phyloP scores from a whole-genome alignment of 2,888 invertebrate genomes.

The Apamea crenata region DNA sequence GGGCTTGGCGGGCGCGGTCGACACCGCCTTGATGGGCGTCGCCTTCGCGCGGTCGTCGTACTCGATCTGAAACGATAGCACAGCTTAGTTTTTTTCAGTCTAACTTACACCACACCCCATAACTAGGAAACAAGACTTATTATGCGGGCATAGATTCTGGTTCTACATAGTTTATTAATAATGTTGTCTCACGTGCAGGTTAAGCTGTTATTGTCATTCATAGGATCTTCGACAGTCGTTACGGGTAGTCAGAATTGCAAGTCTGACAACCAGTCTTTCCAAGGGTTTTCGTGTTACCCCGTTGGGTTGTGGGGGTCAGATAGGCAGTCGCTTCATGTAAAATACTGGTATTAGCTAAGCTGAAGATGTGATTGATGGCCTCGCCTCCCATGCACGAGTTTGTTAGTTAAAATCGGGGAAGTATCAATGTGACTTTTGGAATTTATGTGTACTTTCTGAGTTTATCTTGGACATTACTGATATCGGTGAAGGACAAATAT shows the following conservation, averaged over 20 bases:
- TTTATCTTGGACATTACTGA: neutral
- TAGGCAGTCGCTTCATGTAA: neutral
- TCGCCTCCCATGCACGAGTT: neutral
- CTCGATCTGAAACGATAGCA: constrained; percentile 91
- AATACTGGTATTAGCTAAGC: neutral
- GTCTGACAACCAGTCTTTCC: neutral
- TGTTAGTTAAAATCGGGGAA: neutral
- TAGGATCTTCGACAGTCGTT: neutral
- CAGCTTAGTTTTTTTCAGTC: neutral
- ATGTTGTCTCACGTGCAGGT: neutral
- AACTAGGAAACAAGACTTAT: neutral
- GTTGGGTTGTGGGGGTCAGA: neutral
- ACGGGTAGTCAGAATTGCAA: neutral
- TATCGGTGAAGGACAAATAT: neutral
- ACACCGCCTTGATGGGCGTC: constrained; percentile 92
- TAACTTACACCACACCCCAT: neutral
- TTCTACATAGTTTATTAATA: neutral
- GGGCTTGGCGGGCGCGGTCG: constrained; percentile 78
- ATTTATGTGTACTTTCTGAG: neutral
- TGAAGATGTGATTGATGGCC: neutral
- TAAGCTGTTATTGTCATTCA: neutral
- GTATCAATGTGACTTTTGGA: neutral
- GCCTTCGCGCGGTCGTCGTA: constrained; percentile 96
- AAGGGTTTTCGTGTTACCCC: neutral
- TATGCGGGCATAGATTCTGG: neutral